A percentile compares a stretch with the other conserved stretches of the same genome.
These are phyloP conservation scores for Xestia sexstrigata DNA, from an alignment of 2,888 invertebrate genomes.

Conservation along the genomic window DNA sequence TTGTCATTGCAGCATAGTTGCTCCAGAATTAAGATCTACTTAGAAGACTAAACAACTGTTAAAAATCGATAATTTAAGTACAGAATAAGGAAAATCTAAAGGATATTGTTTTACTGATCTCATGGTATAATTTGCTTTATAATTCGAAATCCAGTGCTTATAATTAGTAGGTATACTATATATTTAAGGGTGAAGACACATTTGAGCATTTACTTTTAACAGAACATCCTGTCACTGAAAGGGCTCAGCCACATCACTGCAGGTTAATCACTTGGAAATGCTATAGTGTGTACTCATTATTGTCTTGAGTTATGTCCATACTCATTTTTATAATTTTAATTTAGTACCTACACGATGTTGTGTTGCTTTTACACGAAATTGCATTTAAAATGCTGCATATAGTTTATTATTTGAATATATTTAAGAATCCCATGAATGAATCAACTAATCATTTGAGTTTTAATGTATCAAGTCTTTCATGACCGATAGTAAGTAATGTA, in stretches of 20 bases:
- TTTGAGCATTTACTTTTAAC: slow-evolving; percentile 21
- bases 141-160: slow-evolving; percentile 55
- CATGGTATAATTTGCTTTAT: slow-evolving; percentile 53
- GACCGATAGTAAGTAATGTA: slow-evolving; percentile 24
- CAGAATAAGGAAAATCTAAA: slow-evolving; percentile 48
- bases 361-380: slow-evolving; percentile 43
- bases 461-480: slow-evolving; percentile 26
- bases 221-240: background rate
- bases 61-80: slow-evolving; percentile 39
- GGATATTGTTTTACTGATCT: slow-evolving; percentile 58
- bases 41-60: background rate
- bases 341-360: slow-evolving; percentile 20
- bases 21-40: slow-evolving; percentile 14
- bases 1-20: slow-evolving; percentile 21
- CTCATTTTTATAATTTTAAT: slow-evolving; percentile 15
- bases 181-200: slow-evolving; percentile 5
- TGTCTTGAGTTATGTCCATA: slow-evolving; percentile 20
- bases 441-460: slow-evolving; percentile 27
- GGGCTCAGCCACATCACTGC: background rate
- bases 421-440: slow-evolving; percentile 27
- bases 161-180: slow-evolving; percentile 27
- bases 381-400: slow-evolving; percentile 54
- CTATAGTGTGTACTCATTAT: slow-evolving; percentile 8
- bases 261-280: background rate
- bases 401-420: slow-evolving; percentile 32